Evolutionary conservation across 2,113 vertebrate species (phyloP).

Genomic region (Chaenocephalus aceratus): DNA sequence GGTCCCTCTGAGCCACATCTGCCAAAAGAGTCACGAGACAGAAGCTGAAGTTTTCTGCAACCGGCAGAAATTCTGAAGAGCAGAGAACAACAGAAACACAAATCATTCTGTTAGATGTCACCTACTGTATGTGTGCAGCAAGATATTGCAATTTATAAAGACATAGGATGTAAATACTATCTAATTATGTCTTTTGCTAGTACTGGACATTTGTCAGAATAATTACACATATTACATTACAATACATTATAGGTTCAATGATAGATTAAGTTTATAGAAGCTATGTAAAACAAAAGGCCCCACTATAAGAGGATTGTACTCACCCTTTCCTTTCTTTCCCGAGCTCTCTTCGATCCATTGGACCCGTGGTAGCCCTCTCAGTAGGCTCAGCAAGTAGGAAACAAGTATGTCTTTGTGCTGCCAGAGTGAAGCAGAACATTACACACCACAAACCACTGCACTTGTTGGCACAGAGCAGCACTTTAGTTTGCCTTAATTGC

Average conservation of each 20-base stretch:
- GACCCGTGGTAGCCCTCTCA: constrained; percentile 93
- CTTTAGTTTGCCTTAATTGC: constrained; percentile 6
- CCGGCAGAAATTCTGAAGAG: constrained; percentile 88
- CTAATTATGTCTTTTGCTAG: not conserved
- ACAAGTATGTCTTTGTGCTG: constrained; percentile 95
- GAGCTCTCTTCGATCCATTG: constrained; percentile 96
- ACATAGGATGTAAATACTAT: not conserved
- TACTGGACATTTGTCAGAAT: not conserved
- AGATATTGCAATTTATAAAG: not conserved
- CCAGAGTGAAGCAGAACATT: constrained; percentile 63
- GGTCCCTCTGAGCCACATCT: constrained; percentile 90
- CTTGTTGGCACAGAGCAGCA: not conserved
- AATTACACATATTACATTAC: not conserved
- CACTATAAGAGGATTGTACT: constrained; percentile 66
- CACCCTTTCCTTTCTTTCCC: constrained; percentile 91
- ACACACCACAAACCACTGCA: constrained; percentile 44
- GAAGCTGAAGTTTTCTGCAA: constrained; percentile 97
- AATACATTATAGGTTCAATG: not conserved
- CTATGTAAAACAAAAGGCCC: constrained; percentile 27
- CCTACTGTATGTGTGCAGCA: not conserved
- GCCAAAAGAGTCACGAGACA: constrained; percentile 93
- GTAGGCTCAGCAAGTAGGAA: constrained; percentile 92
- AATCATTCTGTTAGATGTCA: not conserved
- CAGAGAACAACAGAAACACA: not conserved
- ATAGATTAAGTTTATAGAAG: constrained; percentile 5